Conservation (phyloP, 2,888 invertebrate species). For the Creontiades dilutus region DNA sequence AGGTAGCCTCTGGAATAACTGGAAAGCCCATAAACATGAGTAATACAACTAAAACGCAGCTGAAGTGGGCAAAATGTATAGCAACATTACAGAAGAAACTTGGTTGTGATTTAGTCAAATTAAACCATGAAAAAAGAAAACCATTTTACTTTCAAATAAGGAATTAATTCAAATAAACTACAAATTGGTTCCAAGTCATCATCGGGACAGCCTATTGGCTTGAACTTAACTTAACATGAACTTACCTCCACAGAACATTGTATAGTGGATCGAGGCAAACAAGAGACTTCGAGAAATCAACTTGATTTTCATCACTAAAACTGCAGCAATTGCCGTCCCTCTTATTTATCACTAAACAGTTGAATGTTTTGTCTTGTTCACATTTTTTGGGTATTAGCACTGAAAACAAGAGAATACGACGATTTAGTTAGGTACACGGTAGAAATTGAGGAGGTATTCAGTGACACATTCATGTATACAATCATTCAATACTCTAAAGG, state of each 20-base stretch:
- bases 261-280: slow-evolving; percentile 94
- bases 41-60: no score
- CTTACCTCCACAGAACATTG: slow-evolving; percentile 95
- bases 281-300: slow-evolving; percentile 87
- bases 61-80: no score
- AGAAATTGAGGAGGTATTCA: no score
- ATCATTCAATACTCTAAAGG: background rate
- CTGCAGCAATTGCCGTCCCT: slow-evolving; percentile 92
- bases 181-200: no score
- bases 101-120: no score
- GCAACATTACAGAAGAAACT: no score
- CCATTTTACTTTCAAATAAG: no score
- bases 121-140: background rate
- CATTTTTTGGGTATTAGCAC: slow-evolving; percentile 90
- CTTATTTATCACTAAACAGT: slow-evolving; percentile 93
- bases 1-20: slow-evolving; percentile 77
- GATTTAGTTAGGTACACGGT: no score
- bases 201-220: no score
- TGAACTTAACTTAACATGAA: no score
- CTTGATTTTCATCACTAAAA: slow-evolving; percentile 90
- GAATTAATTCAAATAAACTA: no score
- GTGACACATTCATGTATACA: background rate
- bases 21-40: background rate
- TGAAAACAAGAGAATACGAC: slow-evolving; percentile 78
- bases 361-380: slow-evolving; percentile 86